A percentile compares a stretch with the other conserved stretches of the same genome.
Conservation (phyloP, 2,797 vertebrate species). For the Ataeniobius toweri region DNA sequence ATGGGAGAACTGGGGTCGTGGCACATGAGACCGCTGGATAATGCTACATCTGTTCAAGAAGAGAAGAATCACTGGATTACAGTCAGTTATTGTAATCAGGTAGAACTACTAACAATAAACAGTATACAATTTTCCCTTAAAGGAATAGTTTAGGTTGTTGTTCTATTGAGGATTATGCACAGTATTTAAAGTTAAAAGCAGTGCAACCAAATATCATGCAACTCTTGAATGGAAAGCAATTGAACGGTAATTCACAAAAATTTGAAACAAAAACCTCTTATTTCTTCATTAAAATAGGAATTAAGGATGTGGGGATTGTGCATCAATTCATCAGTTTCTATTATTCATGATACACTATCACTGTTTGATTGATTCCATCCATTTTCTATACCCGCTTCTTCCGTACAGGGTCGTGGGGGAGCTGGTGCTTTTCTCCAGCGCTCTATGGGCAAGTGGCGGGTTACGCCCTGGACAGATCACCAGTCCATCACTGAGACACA, state of each 20-base stretch:
- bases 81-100: neutral
- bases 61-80: neutral
- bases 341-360: neutral
- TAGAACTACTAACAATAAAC: neutral
- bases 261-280: neutral
- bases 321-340: too few relatives aligned
- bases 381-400: too few relatives aligned
- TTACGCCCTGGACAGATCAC: too few relatives aligned
- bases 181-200: neutral
- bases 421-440: too few relatives aligned
- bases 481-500: too few relatives aligned
- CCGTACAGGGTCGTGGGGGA: too few relatives aligned
- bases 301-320: neutral
- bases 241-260: too few relatives aligned
- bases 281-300: neutral
- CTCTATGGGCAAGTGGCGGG: too few relatives aligned
- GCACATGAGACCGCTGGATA: slow-evolving; percentile 78
- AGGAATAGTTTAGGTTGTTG: neutral
- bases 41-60: slow-evolving; percentile 76
- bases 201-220: fast-evolving
- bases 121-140: neutral
- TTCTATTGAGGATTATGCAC: too few relatives aligned
- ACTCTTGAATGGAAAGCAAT: too few relatives aligned
- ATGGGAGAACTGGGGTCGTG: slow-evolving; percentile 71
- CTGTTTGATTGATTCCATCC: too few relatives aligned